A percentile compares a stretch with the other conserved stretches of the same genome.
Evolutionary conservation across 2,113 vertebrate species (phyloP).

Genomic region (Notiomystis cincta): DNA sequence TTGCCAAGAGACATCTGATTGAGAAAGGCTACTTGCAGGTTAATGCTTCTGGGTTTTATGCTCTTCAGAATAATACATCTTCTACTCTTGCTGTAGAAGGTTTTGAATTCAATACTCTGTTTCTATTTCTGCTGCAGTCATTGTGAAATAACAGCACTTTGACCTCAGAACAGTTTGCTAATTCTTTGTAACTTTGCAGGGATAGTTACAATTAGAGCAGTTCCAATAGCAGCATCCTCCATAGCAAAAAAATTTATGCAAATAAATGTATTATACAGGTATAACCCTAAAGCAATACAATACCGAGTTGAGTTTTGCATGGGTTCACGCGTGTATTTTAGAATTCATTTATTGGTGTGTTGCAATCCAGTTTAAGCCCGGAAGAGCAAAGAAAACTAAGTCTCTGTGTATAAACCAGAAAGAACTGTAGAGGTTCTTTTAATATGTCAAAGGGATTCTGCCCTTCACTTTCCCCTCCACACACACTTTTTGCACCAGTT

Average conservation of each 20-base stretch:
- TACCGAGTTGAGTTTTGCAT: neutral
- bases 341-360: too few relatives aligned
- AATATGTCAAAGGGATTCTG: too few relatives aligned
- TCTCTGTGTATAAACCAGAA: too few relatives aligned
- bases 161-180: neutral
- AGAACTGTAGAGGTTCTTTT: too few relatives aligned
- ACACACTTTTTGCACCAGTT: too few relatives aligned
- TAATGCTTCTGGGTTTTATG: neutral
- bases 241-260: neutral
- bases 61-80: neutral
- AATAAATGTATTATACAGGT: neutral
- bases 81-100: neutral
- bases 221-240: neutral
- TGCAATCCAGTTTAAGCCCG: too few relatives aligned
- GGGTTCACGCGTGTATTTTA: neutral
- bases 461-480: too few relatives aligned
- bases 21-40: conserved; percentile 82
- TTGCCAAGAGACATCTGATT: conserved; percentile 80
- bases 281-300: neutral
- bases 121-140: neutral
- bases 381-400: too few relatives aligned
- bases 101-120: neutral
- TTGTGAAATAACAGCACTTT: neutral
- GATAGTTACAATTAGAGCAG: neutral
- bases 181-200: neutral